Conservation (phyloP, 2,113 vertebrate genomes). For the Mohoua ochrocephala region DNA sequence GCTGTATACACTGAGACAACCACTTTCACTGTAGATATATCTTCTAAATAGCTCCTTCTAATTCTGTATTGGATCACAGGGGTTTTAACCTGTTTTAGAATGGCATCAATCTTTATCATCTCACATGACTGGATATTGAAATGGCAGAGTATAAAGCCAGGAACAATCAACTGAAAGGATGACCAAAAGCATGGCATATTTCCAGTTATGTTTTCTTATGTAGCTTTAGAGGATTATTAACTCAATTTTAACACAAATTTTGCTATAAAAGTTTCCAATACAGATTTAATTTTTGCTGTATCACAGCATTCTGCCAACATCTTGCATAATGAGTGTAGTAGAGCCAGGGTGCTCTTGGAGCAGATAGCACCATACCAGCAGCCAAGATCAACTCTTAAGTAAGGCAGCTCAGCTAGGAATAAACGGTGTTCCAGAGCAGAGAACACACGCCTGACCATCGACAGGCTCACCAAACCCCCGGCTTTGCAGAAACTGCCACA, state of each 20-base stretch:
- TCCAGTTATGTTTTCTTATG: neutral
- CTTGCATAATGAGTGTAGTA: neutral
- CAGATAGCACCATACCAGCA: neutral
- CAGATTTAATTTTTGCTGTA: neutral
- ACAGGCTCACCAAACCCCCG: neutral
- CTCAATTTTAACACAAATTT: neutral
- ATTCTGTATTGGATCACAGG: neutral
- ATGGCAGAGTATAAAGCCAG: neutral
- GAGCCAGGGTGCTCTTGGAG: neutral
- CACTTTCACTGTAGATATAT: neutral
- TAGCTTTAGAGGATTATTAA: neutral
- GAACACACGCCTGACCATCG: accelerated
- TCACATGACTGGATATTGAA: neutral
- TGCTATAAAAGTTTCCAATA: neutral
- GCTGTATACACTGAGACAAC: neutral
- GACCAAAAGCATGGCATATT: neutral
- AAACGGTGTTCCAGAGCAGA: neutral
- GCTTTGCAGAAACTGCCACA: neutral
- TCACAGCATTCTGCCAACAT: neutral
- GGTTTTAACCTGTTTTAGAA: neutral
- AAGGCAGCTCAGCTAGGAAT: neutral
- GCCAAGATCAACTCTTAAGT: neutral
- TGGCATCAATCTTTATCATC: neutral
- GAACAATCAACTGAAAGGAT: neutral
- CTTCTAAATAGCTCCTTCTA: neutral